These are phyloP conservation scores for Oconnorella tubifera DNA, from an alignment of 2,888 invertebrate species.

Conservation along the genomic window DNA sequence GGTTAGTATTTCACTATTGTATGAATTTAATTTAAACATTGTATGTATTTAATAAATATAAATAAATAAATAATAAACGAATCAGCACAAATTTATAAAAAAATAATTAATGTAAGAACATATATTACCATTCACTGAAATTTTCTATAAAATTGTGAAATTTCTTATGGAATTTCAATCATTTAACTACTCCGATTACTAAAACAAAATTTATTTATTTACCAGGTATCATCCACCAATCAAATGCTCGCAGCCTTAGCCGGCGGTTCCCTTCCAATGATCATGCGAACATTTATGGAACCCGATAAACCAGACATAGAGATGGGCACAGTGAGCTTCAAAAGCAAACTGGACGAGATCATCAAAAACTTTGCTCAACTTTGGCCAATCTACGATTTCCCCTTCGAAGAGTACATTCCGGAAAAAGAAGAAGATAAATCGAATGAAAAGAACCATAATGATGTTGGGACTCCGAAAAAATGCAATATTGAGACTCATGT, in stretches of 20 bases:
- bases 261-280: slow-evolving; percentile 40
- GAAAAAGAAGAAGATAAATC: slow-evolving; percentile 13
- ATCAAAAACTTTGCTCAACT: slow-evolving; percentile 50
- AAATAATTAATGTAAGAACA: no score
- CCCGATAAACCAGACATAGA: slow-evolving; percentile 46
- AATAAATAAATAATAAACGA: no score
- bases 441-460: slow-evolving; percentile 5
- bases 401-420: slow-evolving; percentile 36
- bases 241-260: slow-evolving; percentile 53
- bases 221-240: slow-evolving; percentile 52
- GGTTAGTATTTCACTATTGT: no score
- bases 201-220: no score
- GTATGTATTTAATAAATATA: no score
- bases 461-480: not conserved
- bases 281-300: slow-evolving; percentile 45
- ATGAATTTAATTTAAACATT: no score
- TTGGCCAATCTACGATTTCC: slow-evolving; percentile 51
- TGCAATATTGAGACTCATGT: not conserved
- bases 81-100: no score
- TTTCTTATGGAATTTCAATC: no score
- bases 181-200: no score
- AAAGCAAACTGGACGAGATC: slow-evolving; percentile 53
- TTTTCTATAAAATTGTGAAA: no score
- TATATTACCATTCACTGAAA: no score
- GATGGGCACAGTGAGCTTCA: slow-evolving; percentile 52